phyloP scores from a whole-genome alignment of 2,797 vertebrate genomes.

The Ptychadena robeensis region DNA sequence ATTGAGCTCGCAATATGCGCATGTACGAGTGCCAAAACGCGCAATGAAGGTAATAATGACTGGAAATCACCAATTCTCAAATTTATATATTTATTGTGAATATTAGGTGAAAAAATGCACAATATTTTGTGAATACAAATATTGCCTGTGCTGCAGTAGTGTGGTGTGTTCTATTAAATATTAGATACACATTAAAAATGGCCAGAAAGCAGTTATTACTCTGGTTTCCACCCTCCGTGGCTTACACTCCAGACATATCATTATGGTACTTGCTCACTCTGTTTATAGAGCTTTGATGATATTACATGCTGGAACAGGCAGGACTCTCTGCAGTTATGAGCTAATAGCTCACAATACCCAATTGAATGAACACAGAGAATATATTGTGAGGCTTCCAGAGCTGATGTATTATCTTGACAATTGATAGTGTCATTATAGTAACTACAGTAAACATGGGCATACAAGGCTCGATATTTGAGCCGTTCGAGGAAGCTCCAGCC shows the following conservation, averaged over 20 bases:
- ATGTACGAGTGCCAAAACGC: no score
- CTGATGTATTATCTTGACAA: constrained; percentile 9
- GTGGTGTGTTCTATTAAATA: no score
- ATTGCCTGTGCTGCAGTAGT: no score
- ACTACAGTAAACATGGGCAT: no score
- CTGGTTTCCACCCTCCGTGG: not conserved
- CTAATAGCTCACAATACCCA: constrained; percentile 18
- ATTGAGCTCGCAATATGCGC: no score
- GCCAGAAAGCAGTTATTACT: not conserved
- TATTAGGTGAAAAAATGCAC: no score
- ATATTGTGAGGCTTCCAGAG: constrained; percentile 19
- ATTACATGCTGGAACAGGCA: constrained; percentile 39
- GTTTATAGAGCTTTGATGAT: constrained; percentile 36
- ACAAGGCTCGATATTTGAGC: no score
- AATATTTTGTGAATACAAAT: no score
- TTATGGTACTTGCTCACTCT: not conserved
- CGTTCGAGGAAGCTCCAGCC: no score
- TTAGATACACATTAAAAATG: not conserved
- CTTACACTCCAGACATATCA: constrained; percentile 14
- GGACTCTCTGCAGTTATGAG: constrained; percentile 20
- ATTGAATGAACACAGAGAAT: constrained; percentile 28
- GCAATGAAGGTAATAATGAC: no score
- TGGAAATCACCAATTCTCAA: no score
- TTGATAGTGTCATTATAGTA: constrained; percentile 21
- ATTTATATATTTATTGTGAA: no score